Evolutionary conservation across 2,888 invertebrate species (phyloP), one percentile per base, ranked within the genome.

Genomic region (Phaedon cochleariae): DNA sequence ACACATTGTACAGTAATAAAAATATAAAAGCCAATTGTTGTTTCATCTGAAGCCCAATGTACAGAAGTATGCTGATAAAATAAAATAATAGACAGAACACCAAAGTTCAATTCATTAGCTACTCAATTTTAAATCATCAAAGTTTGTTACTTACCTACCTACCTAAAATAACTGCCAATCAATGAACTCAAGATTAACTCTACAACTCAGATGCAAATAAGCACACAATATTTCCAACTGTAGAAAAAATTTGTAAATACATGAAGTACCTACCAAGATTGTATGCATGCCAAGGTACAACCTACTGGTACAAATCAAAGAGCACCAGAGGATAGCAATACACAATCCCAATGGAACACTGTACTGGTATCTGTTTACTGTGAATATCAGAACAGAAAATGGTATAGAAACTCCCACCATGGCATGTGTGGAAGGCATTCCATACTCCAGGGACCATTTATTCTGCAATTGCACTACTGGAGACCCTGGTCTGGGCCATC

Each of bases 391-490:
- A 58, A 95, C 89, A 0, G 94, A 92, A 82, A 95, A 94, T 41
- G 96, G 96, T 75, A 96, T 92, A 0, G 93, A 92, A 15, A 94
- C 89, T 0, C 92, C 94, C 41, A 95, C 93, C 93, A 96, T 95
- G 6, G 96, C 95, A 83, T 96, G 96, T 0, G 96, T 96, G 12
- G 96, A 96, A 1, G 97, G 96, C 94, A 97, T 95, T 12, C 96
- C 96, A 85, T 95, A 96, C 80, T 97, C 97, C 73, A 93, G 84
- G 1, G 92, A 91, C 93, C 96, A 97, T 84, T 95, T 94, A 51
- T 89, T 88, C 81, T 96, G 96, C 48, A 97, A 83, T 74, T 93
- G 89, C 67, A 92, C 87, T 0, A 93, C 95, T 0, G 96, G 96
- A 58, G 92, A 93, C 0, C 91, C 88, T 0, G 97, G 96, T 68